Evolutionary conservation across 2,888 invertebrate species (phyloP).

Genomic region (Ceramica pisi): DNA sequence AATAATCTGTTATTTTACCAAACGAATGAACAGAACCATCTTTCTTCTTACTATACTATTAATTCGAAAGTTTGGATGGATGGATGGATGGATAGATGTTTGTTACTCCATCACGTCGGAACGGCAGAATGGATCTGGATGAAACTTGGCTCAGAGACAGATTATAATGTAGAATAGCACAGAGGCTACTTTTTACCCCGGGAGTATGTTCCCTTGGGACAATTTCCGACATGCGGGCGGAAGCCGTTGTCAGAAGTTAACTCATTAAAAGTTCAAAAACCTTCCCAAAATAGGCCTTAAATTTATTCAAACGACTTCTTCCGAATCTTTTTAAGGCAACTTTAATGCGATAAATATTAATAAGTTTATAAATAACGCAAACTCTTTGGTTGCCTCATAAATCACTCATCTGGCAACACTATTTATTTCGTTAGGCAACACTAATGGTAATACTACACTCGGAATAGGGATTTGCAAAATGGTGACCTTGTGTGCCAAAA

Average conservation of each 20-base stretch:
- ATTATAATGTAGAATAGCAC: no score
- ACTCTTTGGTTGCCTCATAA: neutral
- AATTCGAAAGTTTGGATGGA: no score
- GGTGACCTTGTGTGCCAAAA: neutral
- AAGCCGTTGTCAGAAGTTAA: neutral
- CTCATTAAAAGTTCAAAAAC: neutral
- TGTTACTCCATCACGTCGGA: no score
- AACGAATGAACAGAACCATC: neutral
- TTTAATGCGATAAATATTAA: neutral
- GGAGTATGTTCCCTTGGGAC: no score
- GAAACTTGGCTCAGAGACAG: no score
- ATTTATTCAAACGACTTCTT: constrained; percentile 2
- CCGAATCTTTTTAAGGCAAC: neutral
- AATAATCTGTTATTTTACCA: no score
- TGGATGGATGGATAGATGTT: no score
- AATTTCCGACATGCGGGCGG: no score
- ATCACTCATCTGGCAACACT: neutral
- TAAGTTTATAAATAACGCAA: neutral
- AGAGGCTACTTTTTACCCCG: no score
- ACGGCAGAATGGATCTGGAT: no score
- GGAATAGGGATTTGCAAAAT: constrained; percentile 13
- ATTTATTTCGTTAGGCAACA: constrained; percentile 2
- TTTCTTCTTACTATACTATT: neutral
- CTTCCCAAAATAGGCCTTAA: neutral
- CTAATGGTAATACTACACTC: neutral